These are phyloP conservation scores for Mormyrus lacerda DNA, from an alignment of 2,113 vertebrate species.

Conservation along the genomic window DNA sequence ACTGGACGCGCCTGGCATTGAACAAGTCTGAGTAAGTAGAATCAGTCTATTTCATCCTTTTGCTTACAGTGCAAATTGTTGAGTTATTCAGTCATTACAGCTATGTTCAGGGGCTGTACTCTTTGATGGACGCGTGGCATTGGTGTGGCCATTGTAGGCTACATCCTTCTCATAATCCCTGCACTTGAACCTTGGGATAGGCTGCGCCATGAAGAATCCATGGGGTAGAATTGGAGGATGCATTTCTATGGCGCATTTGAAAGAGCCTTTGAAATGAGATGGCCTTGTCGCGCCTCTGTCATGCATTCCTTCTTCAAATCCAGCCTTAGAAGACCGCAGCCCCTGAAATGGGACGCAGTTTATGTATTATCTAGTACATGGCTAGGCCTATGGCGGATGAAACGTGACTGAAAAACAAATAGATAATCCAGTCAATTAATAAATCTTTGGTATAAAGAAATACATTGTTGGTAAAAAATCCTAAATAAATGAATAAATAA, in stretches of 20 bases:
- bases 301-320: neutral
- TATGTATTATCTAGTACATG: neutral
- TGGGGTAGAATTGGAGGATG: neutral
- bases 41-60: neutral
- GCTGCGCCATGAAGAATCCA: neutral
- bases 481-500: neutral
- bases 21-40: constrained; percentile 92
- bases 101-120: neutral
- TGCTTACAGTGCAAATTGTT: neutral
- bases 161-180: neutral
- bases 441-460: neutral
- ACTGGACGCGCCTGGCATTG: constrained; percentile 92
- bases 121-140: neutral
- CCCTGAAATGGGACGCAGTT: neutral
- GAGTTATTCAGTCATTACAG: neutral
- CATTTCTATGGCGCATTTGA: neutral
- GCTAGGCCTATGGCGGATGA: neutral
- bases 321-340: neutral
- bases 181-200: neutral
- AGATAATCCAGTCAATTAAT: neutral
- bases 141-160: neutral
- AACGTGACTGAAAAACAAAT: neutral
- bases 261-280: neutral
- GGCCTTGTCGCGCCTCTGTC: neutral
- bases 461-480: neutral